Evolutionary conservation across 2,888 invertebrate species (phyloP).

Genomic region (Morpho helenor): DNA sequence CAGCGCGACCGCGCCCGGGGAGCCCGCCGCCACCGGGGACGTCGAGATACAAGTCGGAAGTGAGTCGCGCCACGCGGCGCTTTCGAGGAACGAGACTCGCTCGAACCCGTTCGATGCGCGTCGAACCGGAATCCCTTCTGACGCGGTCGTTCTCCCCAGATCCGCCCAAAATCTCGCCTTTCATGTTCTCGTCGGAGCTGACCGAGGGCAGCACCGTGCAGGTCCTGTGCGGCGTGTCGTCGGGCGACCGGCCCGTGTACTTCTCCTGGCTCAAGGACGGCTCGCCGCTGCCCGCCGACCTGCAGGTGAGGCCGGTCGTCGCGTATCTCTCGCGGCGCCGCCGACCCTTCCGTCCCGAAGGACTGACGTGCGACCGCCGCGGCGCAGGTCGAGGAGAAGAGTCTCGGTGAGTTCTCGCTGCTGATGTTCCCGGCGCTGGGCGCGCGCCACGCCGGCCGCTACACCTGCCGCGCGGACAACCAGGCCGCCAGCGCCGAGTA

Average conservation of each 20-base stretch:
- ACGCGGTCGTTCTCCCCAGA: constrained; percentile 47
- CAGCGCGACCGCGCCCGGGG: constrained; percentile 84
- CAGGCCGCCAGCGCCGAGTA: constrained; percentile 83
- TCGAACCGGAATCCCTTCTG: no score
- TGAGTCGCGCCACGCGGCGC: constrained; percentile 50
- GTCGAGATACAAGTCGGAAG: constrained; percentile 86
- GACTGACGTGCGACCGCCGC: no score
- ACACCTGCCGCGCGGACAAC: constrained; percentile 85
- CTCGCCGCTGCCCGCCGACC: constrained; percentile 76
- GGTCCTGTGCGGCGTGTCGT: constrained; percentile 88
- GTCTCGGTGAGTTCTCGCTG: constrained; percentile 84
- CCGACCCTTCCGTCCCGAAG: constrained; percentile 30
- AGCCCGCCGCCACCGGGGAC: constrained; percentile 83
- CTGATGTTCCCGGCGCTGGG: constrained; percentile 83
- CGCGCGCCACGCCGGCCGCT: constrained; percentile 83
- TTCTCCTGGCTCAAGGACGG: constrained; percentile 84
- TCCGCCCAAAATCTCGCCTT: constrained; percentile 92
- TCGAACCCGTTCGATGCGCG: no score
- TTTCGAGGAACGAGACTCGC: no score
- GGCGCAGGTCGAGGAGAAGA: constrained; percentile 81
- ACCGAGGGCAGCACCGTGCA: constrained; percentile 90
- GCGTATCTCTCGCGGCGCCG: no score
- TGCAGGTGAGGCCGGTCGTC: constrained; percentile 61
- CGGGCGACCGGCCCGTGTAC: constrained; percentile 84
- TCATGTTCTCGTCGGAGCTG: constrained; percentile 89